Percentiles rank a stretch among this genome's conserved stretches.
Evolutionary conservation across 2,888 invertebrate genomes (phyloP).

Genomic region (Eulithis prunata): DNA sequence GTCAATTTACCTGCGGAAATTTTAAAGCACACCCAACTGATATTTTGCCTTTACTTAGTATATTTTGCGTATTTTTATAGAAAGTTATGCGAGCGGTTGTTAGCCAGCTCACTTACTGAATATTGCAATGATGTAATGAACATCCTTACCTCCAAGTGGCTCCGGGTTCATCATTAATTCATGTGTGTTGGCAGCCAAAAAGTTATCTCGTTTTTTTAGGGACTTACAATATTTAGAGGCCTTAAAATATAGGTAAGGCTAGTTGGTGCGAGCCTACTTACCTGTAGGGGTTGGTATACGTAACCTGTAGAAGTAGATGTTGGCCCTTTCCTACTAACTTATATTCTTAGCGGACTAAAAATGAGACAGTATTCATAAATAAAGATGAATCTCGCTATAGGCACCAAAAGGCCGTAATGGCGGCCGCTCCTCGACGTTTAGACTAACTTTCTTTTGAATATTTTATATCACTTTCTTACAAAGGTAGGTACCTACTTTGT

Average conservation of each 20-base stretch:
- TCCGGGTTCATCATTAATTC: constrained; percentile 34
- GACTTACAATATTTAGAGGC: not conserved
- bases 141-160: constrained; percentile 36
- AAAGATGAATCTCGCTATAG: constrained; percentile 55
- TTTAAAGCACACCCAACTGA: no score
- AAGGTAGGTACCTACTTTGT: constrained; percentile 45
- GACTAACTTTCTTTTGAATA: constrained; percentile 66
- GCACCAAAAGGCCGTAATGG: constrained; percentile 53
- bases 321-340: not conserved
- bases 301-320: no score
- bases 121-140: constrained; percentile 42
- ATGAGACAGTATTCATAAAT: constrained; percentile 51
- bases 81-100: constrained; percentile 25
- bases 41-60: not conserved
- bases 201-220: constrained; percentile 17
- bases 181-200: constrained; percentile 23
- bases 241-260: not conserved
- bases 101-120: constrained; percentile 34
- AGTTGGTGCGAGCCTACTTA: no score
- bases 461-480: constrained; percentile 60
- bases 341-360: not conserved
- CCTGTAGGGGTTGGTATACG: no score
- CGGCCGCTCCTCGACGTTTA: constrained; percentile 59
- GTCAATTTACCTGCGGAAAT: no score
- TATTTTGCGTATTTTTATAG: constrained; percentile 5